phyloP scores from a whole-genome alignment of 2,797 vertebrate species.

The Cynodonichthys magdalenae region DNA sequence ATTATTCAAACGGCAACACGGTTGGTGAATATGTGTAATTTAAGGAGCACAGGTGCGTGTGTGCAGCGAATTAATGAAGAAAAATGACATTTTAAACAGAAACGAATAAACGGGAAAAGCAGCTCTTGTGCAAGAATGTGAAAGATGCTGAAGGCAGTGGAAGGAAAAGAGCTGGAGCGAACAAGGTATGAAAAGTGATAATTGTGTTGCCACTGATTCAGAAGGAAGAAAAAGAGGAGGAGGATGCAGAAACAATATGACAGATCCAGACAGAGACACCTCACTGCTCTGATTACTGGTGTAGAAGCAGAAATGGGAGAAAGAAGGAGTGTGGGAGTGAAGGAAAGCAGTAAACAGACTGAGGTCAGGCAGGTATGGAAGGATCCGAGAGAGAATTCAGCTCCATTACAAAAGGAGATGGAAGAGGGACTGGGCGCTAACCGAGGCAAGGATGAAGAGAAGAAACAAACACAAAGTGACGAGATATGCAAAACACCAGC shows the following conservation, averaged over 20 bases:
- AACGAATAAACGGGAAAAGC: conserved; percentile 46
- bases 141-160: conserved; percentile 26
- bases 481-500: conserved; percentile 8
- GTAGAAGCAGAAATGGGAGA: conserved; percentile 47
- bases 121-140: conserved; percentile 9
- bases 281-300: conserved; percentile 62
- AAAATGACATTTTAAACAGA: conserved; percentile 49
- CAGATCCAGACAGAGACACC: conserved; percentile 31
- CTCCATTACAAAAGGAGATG: conserved; percentile 49
- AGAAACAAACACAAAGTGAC: conserved; percentile 36
- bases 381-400: conserved; percentile 22
- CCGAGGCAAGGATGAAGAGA: conserved; percentile 25
- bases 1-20: conserved; percentile 22
- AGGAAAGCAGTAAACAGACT: conserved; percentile 50
- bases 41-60: conserved; percentile 12
- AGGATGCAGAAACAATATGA: conserved; percentile 34
- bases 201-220: conserved; percentile 55
- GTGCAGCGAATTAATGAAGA: conserved; percentile 29
- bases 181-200: conserved; percentile 45
- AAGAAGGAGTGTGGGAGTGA: conserved; percentile 12
- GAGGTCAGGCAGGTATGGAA: conserved; percentile 51
- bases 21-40: conserved; percentile 24
- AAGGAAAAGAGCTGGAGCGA: conserved; percentile 23
- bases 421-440: conserved; percentile 16
- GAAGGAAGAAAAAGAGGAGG: conserved; percentile 35